Base-by-base conservation (phyloP, 2,888 invertebrate species). In the Nomada fabriciana region DNA sequence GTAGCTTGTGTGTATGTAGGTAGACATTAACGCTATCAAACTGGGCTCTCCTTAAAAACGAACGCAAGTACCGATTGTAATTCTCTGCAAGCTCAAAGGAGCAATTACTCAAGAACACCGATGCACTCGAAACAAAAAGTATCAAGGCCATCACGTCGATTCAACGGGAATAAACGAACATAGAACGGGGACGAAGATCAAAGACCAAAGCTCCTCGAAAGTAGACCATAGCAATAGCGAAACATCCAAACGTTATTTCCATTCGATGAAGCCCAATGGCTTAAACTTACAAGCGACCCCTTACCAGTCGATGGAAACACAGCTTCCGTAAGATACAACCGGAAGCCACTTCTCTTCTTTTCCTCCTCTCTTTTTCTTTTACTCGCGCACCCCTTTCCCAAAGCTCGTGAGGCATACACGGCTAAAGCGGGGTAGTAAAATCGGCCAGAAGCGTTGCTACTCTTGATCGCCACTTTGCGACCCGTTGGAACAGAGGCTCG, bases 401-500 rank as follows among this genome's bases (percentile, higher is more conserved):
- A 13, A 59, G 57, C 52, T 61, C 75, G 76, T 64, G 60, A 50
- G 72, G 60, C 74, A 55, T 68, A 75, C 77, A 69, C 65, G 77
- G 69, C 36, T 36, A 65, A 75, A 72, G 55, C 73, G 77, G 77
- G 68, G 60, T 73, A 72, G 73, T 72, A 74, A 73, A 70, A 74
- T 77, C 74, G 76, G 43, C 23, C 53, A 25, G 64, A 73, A 84
- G 29, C 64, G 57, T 42, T 36, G 65, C 43, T 36, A 20, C 47
- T 20, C 72, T 83, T 72, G 82, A 85, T 82, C 82, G 59, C 55
- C 71, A 65, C 72, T 72, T 81, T 55, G 76, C 57, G n/a, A 57
- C 69, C 20, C 47, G 11, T 11, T 55, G 61, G n/a, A 63, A 53
- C 50, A 47, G 53, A 29, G 43, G 53, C 23, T 15, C 5, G 52